Evolutionary conservation across 1,140 invertebrate species (phyloP).

Genomic region (Drosophila oshimai): DNA sequence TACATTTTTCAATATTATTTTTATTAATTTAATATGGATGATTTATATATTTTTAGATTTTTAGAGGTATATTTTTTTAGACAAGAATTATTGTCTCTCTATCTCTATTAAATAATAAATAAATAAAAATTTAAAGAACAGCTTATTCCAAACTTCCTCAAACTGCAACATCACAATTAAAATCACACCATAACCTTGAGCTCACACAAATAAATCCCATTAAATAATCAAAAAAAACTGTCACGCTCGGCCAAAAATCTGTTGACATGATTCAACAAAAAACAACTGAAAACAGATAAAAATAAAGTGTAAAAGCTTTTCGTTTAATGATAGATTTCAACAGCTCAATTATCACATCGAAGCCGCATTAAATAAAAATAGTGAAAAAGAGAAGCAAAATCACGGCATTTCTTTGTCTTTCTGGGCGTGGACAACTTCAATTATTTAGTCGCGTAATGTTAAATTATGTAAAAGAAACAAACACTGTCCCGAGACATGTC

Average conservation of each 20-base stretch:
- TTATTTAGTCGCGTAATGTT: constrained; percentile 27
- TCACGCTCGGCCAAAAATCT: constrained; percentile 28
- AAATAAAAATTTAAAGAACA: background rate
- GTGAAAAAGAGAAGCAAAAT: background rate
- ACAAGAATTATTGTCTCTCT: no score
- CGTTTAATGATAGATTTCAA: constrained; percentile 25
- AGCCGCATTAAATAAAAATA: background rate
- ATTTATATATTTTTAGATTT: no score
- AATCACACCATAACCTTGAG: constrained; percentile 34
- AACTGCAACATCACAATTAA: background rate
- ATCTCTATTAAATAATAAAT: no score
- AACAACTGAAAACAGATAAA: background rate
- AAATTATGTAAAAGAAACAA: constrained; percentile 41
- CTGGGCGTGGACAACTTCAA: constrained; percentile 22
- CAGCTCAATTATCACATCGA: constrained; percentile 38
- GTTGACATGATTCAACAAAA: constrained; percentile 17
- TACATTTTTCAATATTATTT: no score
- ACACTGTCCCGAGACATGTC: constrained; percentile 14
- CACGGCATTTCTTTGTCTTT: background rate
- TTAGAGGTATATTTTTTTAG: no score
- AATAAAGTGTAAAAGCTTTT: constrained; percentile 7
- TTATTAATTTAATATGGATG: no score
- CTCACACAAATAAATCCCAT: constrained; percentile 3
- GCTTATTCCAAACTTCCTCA: background rate
- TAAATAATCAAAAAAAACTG: constrained; percentile 33